phyloP scores from a whole-genome alignment of 2,113 vertebrate genomes.

The Sylvilagus bachmani region DNA sequence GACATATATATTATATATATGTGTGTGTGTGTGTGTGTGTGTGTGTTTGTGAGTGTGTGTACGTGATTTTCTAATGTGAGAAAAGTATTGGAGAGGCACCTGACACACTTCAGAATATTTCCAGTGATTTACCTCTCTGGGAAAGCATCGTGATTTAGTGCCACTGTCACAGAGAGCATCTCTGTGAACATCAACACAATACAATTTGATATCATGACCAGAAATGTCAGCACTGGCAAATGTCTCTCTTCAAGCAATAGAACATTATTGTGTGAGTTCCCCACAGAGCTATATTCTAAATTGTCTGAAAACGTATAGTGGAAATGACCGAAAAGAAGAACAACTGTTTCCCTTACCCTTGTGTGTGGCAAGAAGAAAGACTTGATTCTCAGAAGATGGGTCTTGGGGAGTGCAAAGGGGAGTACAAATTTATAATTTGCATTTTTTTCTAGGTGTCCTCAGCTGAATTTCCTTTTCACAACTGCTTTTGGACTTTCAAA shows the following conservation, averaged over 20 bases:
- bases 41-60: neutral
- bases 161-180: no score
- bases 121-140: neutral
- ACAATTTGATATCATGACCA: neutral
- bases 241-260: neutral
- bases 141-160: slow-evolving; percentile 6
- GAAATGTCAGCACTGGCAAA: slow-evolving; percentile 52
- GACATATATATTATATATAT: neutral
- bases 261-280: slow-evolving; percentile 16
- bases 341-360: neutral
- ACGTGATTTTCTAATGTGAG: neutral
- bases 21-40: no score
- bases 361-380: no score
- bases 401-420: no score
- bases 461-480: no score
- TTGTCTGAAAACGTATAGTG: slow-evolving; percentile 1
- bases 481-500: no score
- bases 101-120: neutral
- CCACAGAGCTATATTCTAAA: slow-evolving; percentile 61
- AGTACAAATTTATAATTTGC: no score
- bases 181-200: neutral
- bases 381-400: no score
- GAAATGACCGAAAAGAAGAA: slow-evolving; percentile 41
- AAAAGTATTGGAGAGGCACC: slow-evolving; percentile 18
- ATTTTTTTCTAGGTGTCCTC: no score